These are phyloP conservation scores for Monochamus alternatus DNA, from an alignment of 2,888 invertebrate species.

Conservation along the genomic window DNA sequence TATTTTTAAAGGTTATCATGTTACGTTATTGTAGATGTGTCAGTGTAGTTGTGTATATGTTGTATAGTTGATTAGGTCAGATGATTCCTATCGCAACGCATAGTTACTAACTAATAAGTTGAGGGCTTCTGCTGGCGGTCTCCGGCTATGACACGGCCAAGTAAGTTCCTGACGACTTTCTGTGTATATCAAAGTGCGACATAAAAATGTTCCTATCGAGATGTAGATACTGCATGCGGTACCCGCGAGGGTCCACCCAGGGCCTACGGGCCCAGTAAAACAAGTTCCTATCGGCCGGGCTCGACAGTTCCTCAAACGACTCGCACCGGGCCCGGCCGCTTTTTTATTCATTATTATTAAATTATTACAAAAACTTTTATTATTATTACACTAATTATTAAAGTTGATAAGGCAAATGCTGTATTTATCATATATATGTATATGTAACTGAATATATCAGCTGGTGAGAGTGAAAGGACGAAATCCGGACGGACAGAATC, in stretches of 20 bases:
- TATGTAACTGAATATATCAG: constrained; percentile 70
- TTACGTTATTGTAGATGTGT: constrained; percentile 68
- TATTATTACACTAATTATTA: constrained; percentile 70
- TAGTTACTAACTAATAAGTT: constrained; percentile 68
- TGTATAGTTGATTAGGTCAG: constrained; percentile 70
- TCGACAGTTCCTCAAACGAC: constrained; percentile 68
- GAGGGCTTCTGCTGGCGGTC: constrained; percentile 53
- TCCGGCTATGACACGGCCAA: constrained; percentile 52
- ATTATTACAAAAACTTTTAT: constrained; percentile 70
- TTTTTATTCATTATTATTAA: constrained; percentile 71
- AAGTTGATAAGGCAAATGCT: constrained; percentile 71
- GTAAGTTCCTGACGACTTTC: constrained; percentile 70
- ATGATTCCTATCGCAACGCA: constrained; percentile 73
- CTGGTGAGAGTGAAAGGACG: constrained; percentile 63
- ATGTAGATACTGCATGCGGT: constrained; percentile 71
- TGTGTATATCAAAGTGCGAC: constrained; percentile 68
- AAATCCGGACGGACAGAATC: constrained; percentile 36
- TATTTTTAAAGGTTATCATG: constrained; percentile 69
- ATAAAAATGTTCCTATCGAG: constrained; percentile 71
- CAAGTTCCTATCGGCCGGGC: constrained; percentile 71
- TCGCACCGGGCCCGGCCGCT: constrained; percentile 68
- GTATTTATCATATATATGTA: constrained; percentile 72
- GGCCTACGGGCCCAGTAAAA: constrained; percentile 70
- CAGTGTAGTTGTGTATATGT: constrained; percentile 69
- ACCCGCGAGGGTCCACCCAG: constrained; percentile 65